These are phyloP conservation scores for Aradophagus sp. DNA, from an alignment of 1,140 invertebrate genomes.

Conservation along the genomic window DNA sequence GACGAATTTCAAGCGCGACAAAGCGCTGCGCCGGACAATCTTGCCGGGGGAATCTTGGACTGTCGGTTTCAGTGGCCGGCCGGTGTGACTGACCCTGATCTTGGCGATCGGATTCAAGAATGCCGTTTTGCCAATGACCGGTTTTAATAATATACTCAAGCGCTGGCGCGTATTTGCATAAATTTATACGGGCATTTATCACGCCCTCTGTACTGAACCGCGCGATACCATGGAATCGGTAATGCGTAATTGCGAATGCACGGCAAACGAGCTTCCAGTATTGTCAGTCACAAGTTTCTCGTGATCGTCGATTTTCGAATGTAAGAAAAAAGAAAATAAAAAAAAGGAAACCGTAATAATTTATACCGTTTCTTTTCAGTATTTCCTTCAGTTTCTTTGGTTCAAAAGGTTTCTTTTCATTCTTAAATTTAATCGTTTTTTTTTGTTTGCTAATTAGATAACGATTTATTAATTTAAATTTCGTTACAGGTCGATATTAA, in stretches of 20 bases:
- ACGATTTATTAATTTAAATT: too few relatives aligned
- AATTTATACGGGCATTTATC: slow-evolving; percentile 33
- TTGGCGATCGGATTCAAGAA: slow-evolving; percentile 51
- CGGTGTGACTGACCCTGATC: slow-evolving; percentile 54
- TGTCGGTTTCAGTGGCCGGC: slow-evolving; percentile 35
- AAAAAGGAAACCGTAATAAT: too few relatives aligned
- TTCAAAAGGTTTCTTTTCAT: too few relatives aligned
- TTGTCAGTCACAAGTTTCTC: too few relatives aligned
- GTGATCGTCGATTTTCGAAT: too few relatives aligned
- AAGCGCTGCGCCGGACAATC: slow-evolving; percentile 14
- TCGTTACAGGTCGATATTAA: too few relatives aligned
- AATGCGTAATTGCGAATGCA: too few relatives aligned
- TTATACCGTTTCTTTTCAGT: too few relatives aligned
- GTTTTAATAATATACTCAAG: slow-evolving; percentile 55
- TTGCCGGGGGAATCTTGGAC: slow-evolving; percentile 28
- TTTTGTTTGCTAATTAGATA: too few relatives aligned
- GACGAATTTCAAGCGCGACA: slow-evolving; percentile 12
- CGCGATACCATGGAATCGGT: slow-evolving; percentile 14
- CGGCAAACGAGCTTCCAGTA: slow-evolving; percentile 3
- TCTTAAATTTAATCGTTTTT: too few relatives aligned
- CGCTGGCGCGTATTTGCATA: slow-evolving; percentile 40
- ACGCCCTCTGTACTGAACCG: slow-evolving; percentile 27
- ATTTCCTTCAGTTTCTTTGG: too few relatives aligned
- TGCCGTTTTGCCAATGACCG: slow-evolving; percentile 57
- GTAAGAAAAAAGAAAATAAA: too few relatives aligned